These are phyloP conservation scores for Acanthococcus lagerstroemiae DNA, from an alignment of 2,888 invertebrate species.

Conservation along the genomic window DNA sequence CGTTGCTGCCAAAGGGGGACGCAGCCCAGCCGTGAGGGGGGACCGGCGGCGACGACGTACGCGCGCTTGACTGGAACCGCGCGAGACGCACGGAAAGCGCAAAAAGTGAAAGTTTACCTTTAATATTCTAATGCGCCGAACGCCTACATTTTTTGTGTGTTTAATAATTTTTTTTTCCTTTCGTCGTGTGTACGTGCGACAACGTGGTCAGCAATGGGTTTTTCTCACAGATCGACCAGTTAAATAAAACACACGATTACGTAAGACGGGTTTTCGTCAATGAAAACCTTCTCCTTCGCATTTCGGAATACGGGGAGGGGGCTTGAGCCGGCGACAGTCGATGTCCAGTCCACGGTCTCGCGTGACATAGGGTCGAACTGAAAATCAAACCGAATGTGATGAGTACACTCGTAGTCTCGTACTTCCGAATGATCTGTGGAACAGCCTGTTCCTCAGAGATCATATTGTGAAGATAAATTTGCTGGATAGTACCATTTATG, in stretches of 20 bases:
- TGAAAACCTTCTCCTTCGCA: not conserved
- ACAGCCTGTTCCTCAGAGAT: too few species aligned
- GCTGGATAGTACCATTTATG: too few species aligned
- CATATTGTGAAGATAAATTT: too few species aligned
- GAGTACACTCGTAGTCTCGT: too few species aligned
- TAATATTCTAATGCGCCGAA: not conserved
- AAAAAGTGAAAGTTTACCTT: slow-evolving; percentile 23
- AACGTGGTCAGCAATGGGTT: not conserved
- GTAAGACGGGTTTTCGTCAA: not conserved
- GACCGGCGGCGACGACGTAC: not conserved
- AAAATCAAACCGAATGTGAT: not conserved
- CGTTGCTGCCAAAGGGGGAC: slow-evolving; percentile 21
- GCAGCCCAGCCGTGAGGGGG: not conserved
- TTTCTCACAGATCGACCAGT: not conserved
- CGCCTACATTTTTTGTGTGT: slow-evolving; percentile 3
- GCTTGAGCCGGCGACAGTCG: not conserved
- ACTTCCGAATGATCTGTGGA: too few species aligned
- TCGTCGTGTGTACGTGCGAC: not conserved
- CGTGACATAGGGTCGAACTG: not conserved
- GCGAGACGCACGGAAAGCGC: slow-evolving; percentile 14
- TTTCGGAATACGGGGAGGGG: not conserved
- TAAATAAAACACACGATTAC: not conserved
- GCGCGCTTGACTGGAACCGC: slow-evolving; percentile 21
- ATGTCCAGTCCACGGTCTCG: not conserved
- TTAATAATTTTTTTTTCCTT: not conserved